Conservation (phyloP, 2,888 invertebrate species). For the Busseola fusca region DNA sequence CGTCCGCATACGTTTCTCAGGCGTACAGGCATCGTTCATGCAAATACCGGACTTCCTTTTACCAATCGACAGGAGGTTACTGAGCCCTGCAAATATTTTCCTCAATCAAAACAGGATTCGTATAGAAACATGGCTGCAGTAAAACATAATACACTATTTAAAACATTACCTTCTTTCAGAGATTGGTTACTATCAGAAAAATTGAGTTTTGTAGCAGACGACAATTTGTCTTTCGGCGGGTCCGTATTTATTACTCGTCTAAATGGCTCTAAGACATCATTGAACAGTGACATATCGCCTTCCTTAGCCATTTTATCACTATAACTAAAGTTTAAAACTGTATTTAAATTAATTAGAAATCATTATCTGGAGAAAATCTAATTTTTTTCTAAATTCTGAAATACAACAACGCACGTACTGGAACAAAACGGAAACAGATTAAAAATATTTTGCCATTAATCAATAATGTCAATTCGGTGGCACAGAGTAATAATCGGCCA, state of each 20-base stretch:
- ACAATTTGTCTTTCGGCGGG: conserved; percentile 84
- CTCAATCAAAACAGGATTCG: background rate
- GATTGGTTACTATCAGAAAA: conserved; percentile 85
- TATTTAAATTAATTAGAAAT: conserved; percentile 28
- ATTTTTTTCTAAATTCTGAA: background rate
- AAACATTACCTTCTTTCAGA: conserved; percentile 79
- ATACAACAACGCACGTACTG: conserved; percentile 53
- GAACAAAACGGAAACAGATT: conserved; percentile 26
- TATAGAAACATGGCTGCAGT: background rate
- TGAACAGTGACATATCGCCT: conserved; percentile 84
- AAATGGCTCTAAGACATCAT: conserved; percentile 85
- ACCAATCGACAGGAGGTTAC: conserved; percentile 76
- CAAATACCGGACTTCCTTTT: conserved; percentile 83
- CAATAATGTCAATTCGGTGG: background rate
- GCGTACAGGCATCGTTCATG: conserved; percentile 70
- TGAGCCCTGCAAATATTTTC: conserved; percentile 68
- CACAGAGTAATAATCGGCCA: conserved; percentile 18
- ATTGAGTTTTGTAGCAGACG: conserved; percentile 82
- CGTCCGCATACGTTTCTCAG: conserved; percentile 79
- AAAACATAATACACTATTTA: background rate
- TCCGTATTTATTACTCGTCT: conserved; percentile 84
- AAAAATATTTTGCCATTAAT: conserved; percentile 6
- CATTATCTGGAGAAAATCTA: conserved; percentile 40
- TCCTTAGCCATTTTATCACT: conserved; percentile 80
- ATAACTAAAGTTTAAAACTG: background rate